Conservation (phyloP, 2,113 vertebrate species). For the Sus scrofa region DNA sequence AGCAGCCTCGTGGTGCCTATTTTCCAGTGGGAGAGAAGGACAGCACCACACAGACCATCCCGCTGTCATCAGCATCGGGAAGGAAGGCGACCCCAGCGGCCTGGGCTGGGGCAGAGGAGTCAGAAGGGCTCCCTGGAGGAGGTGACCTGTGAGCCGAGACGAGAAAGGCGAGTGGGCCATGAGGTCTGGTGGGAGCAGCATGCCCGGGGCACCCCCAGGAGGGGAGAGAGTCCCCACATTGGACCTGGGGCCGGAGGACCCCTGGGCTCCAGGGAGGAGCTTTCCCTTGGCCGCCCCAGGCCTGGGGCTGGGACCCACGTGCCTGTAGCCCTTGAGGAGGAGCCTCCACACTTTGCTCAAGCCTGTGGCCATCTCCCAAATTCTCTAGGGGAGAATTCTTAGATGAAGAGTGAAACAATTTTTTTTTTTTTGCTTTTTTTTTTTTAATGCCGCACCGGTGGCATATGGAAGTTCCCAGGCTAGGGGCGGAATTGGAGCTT, state of each 20-base stretch:
- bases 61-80: accelerated
- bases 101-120: neutral
- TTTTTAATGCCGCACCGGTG: too few species aligned
- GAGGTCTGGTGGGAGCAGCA: neutral
- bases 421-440: too few species aligned
- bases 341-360: too few species aligned
- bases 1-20: neutral
- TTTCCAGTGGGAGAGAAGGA: neutral
- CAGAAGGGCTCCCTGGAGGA: neutral
- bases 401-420: neutral
- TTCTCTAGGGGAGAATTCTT: neutral
- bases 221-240: neutral
- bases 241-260: neutral
- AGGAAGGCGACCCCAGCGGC: neutral
- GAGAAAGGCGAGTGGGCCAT: accelerated
- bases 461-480: too few species aligned
- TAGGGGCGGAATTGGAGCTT: too few species aligned
- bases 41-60: neutral
- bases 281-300: neutral
- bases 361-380: neutral
- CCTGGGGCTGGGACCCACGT: neutral
- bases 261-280: neutral
- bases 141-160: neutral
- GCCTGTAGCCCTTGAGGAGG: too few species aligned
- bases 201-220: neutral